Evolutionary conservation across 2,797 vertebrate genomes (phyloP).

Genomic region (Alauda arvensis): DNA sequence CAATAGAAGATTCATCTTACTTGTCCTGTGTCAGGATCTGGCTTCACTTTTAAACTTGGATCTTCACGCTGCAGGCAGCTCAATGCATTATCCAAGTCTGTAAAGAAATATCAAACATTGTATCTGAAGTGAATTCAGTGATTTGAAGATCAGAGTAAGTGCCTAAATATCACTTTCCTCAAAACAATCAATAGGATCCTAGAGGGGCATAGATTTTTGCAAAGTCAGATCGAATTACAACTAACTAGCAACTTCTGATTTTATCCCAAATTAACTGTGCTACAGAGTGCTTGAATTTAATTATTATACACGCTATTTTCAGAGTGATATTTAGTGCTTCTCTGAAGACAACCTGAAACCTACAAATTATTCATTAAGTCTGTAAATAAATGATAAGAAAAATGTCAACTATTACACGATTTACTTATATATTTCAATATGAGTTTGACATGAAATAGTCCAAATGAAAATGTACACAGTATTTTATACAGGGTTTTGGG

Average conservation of each 20-base stretch:
- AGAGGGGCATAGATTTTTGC: background rate
- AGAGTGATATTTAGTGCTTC: background rate
- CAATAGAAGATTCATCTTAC: conserved; percentile 63
- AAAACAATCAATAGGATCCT: background rate
- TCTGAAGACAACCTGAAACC: background rate
- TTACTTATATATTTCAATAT: background rate
- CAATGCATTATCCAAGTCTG: conserved; percentile 91
- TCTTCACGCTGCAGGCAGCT: conserved; percentile 93
- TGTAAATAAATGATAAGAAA: background rate
- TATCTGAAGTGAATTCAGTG: background rate
- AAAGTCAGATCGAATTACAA: background rate
- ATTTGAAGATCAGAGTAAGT: background rate
- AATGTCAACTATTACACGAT: background rate
- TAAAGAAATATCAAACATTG: background rate
- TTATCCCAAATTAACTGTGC: background rate
- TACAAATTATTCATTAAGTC: background rate
- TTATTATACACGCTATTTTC: background rate
- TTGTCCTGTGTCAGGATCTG: conserved; percentile 92
- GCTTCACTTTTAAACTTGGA: conserved; percentile 92
- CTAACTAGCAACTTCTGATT: background rate
- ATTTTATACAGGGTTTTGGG: background rate
- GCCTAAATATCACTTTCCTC: background rate
- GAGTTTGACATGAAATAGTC: background rate
- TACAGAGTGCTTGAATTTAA: background rate
- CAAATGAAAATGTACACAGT: background rate